Evolutionary conservation across 2,113 vertebrate species (phyloP).

Genomic region (Ascaphus truei): DNA sequence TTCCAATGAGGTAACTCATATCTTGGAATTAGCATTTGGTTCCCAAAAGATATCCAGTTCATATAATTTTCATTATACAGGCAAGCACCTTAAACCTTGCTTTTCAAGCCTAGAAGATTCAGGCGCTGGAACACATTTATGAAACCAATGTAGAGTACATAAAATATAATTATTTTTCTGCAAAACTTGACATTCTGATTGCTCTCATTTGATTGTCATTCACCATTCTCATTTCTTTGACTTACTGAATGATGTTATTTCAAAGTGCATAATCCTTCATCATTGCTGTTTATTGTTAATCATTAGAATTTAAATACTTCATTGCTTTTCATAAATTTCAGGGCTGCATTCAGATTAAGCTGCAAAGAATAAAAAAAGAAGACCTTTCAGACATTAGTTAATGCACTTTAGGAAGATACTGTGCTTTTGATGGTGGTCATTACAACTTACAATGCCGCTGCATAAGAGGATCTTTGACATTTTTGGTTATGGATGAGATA

Average conservation of each 20-base stretch:
- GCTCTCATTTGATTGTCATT: conserved; percentile 11
- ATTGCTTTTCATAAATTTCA: background rate
- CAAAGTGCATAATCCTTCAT: background rate
- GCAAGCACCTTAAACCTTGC: background rate
- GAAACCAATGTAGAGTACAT: background rate
- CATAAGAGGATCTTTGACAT: no score
- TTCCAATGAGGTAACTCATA: background rate
- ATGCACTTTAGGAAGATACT: no score
- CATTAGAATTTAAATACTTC: background rate
- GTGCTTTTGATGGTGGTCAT: no score
- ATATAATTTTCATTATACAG: conserved; percentile 10
- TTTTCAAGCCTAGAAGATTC: background rate
- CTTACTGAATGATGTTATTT: background rate
- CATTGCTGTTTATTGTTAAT: background rate
- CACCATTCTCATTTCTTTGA: background rate
- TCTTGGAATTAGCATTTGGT: background rate
- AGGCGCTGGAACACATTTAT: background rate
- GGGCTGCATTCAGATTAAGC: background rate
- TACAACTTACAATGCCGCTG: no score
- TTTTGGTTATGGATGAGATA: no score
- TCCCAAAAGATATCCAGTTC: conserved; percentile 11
- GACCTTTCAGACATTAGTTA: no score
- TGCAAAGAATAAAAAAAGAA: background rate
- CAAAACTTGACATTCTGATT: conserved; percentile 1
- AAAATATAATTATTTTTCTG: conserved; percentile 16